Evolutionary conservation across 2,888 invertebrate species (phyloP), one percentile per base, ranked within the genome.

Genomic region (Endotricha flammealis): DNA sequence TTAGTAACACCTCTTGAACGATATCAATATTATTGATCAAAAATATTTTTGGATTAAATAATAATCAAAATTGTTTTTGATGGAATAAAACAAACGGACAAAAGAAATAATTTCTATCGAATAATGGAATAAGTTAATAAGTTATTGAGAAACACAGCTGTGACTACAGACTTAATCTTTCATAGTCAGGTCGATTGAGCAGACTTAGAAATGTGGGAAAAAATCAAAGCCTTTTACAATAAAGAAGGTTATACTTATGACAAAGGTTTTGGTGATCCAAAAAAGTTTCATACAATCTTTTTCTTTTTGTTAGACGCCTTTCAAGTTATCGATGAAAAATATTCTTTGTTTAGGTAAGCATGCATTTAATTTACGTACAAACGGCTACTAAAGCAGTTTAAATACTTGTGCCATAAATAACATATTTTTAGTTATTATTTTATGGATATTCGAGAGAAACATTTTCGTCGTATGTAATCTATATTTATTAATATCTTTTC

Each of bases 71-170:
- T n/a, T n/a, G n/a, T n/a, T n/a, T 3, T 3, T 20, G 7, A 20
- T 20, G 6, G 20, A 20, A n/a, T n/a, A n/a, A n/a, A n/a, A n/a
- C n/a, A n/a, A n/a, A n/a, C n/a, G n/a, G n/a, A n/a, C n/a, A n/a
- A n/a, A n/a, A 3, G n/a, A 20, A 8, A 20, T n/a, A 14, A 23
- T 13, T 29, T 29, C 31, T 20, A 32, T 32, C 22, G 29, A 23
- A 32, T 32, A 2, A 32, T n/a, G 20, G 6, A 20, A 20, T 20
- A 20, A 3, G 20, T 6, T n/a, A 20, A 20, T 20, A 7, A n/a
- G n/a, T n/a, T n/a, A n/a, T n/a, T n/a, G n/a, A n/a, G 3, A 6
- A 4, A 2, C 20, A 20, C n/a, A 2, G 4, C 20, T 3, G n/a
- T n/a, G n/a, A 20, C n/a, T 20, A 20, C 20, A 20, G 20, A 6